Evolutionary conservation across 1,140 invertebrate genomes (phyloP).

Genomic region (Contarinia nasturtii): DNA sequence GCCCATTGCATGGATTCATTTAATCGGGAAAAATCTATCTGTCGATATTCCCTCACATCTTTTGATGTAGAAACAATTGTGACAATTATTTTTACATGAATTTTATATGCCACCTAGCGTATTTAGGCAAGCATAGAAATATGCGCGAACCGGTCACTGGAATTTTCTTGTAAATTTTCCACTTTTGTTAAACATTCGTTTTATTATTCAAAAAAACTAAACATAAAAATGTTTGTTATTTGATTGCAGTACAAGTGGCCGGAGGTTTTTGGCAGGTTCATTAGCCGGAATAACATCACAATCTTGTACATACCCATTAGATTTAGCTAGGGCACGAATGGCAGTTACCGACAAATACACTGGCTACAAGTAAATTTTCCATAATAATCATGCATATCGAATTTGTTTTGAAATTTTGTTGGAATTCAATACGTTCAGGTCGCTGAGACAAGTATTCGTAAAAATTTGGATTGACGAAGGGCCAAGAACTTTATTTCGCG

Average conservation of each 20-base stretch:
- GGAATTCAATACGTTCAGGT: conserved; percentile 11
- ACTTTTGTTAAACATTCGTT: too few species aligned
- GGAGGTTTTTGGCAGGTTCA: conserved; percentile 72
- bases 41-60: too few species aligned
- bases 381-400: conserved; percentile 2
- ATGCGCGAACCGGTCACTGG: too few species aligned
- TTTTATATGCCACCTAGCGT: too few species aligned
- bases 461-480: conserved; percentile 72
- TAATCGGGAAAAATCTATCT: too few species aligned
- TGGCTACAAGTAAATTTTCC: conserved; percentile 22
- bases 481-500: conserved; percentile 57
- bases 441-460: conserved; percentile 51
- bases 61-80: too few species aligned
- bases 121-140: too few species aligned
- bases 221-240: too few species aligned
- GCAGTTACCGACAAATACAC: conserved; percentile 70
- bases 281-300: conserved; percentile 88
- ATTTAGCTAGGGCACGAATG: conserved; percentile 92
- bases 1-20: too few species aligned
- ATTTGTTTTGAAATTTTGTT: conserved; percentile 1
- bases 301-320: conserved; percentile 84
- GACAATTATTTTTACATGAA: too few species aligned
- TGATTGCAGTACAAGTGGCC: conserved; percentile 14
- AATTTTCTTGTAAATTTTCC: too few species aligned
- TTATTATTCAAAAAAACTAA: too few species aligned